A percentile compares a stretch with the other conserved stretches of the same genome.
Conservation (phyloP, 2,888 invertebrate species). For the Nesidiocoris tenuis region DNA sequence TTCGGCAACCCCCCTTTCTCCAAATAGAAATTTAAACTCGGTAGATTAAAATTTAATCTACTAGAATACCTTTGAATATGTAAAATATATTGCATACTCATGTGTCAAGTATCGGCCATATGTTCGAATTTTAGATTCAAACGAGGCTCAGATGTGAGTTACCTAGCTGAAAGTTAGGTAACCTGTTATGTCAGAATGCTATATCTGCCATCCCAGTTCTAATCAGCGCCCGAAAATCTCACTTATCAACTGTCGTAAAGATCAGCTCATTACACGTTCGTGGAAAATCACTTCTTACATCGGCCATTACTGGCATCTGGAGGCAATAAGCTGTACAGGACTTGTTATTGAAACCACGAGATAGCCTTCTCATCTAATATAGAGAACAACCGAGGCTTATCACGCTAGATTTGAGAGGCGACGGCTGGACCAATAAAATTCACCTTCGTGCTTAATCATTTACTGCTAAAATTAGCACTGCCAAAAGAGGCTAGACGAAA, state of each 20-base stretch:
- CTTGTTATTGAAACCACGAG: background rate
- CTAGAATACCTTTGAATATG: no score
- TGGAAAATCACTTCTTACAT: background rate
- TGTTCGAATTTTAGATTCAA: no score
- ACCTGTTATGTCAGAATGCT: background rate
- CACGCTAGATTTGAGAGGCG: background rate
- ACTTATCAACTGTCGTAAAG: background rate
- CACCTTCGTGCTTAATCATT: background rate
- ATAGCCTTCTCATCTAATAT: background rate
- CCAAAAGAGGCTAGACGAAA: no score
- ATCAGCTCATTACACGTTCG: background rate
- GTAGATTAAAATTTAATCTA: no score
- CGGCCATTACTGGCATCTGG: background rate
- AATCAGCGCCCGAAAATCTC: background rate
- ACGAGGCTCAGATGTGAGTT: no score
- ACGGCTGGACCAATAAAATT: background rate
- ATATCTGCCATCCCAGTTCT: background rate
- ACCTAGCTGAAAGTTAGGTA: background rate
- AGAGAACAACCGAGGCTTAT: background rate
- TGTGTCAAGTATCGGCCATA: no score
- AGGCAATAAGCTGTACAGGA: background rate
- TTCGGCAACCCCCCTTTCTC: no score
- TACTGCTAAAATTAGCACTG: background rate
- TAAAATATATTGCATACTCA: no score
- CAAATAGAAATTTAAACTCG: no score